phyloP scores from a whole-genome alignment of 2,888 invertebrate species.

The Eueremaeus valkanovi region DNA sequence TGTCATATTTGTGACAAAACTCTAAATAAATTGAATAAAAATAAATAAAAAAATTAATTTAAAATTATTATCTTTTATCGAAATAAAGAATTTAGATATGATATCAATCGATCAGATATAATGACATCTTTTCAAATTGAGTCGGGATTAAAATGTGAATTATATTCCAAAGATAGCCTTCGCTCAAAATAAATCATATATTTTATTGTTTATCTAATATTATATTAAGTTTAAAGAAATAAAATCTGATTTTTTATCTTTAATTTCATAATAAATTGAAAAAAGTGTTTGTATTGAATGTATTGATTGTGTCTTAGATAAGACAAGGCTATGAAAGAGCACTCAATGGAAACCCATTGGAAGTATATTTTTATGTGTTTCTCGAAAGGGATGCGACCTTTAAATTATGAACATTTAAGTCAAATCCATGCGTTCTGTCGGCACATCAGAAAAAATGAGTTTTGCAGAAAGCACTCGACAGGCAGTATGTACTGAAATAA shows the following conservation, averaged over 20 bases:
- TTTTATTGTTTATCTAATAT: not conserved
- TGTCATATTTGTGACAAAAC: no score
- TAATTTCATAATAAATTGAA: not conserved
- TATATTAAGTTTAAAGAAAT: not conserved
- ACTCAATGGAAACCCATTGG: not conserved
- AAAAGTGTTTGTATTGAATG: not conserved
- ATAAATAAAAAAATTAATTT: not conserved
- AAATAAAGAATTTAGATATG: not conserved
- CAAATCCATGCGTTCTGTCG: not conserved
- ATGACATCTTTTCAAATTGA: not conserved
- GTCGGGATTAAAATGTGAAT: not conserved
- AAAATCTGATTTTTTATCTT: not conserved
- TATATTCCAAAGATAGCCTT: not conserved
- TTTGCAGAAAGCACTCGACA: no score
- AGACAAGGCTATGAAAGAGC: not conserved
- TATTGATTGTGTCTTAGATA: slow-evolving; percentile 12
- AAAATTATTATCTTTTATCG: not conserved
- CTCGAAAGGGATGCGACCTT: slow-evolving; percentile 2
- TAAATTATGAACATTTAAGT: not conserved
- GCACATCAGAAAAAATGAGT: not conserved
- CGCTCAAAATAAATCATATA: not conserved
- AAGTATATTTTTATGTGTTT: slow-evolving; percentile 6
- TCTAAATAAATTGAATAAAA: not conserved
- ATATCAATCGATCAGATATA: not conserved
- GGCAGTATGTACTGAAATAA: not conserved